A percentile compares a stretch with the other conserved stretches of the same genome.
These are phyloP conservation scores for Scylla paramamosain DNA, from an alignment of 1,140 invertebrate species.

Conservation along the genomic window DNA sequence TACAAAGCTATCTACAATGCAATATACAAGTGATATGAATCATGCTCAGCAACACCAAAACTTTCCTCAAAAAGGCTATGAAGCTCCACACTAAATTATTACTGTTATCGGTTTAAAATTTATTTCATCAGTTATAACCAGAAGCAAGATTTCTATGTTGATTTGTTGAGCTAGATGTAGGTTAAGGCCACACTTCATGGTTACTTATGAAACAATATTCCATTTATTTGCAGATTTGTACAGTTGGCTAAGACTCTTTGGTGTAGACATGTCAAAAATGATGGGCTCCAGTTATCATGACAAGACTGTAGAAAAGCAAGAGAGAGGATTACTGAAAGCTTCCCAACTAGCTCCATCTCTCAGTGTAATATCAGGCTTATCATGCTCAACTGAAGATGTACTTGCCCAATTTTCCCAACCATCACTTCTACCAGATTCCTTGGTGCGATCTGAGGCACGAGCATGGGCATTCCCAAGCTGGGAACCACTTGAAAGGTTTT, in stretches of 20 bases:
- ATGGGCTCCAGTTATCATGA: conserved; percentile 88
- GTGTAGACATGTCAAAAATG: conserved; percentile 92
- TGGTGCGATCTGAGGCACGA: conserved; percentile 83
- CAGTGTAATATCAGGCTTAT: conserved; percentile 91
- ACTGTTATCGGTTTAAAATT: no score
- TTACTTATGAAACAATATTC: not conserved
- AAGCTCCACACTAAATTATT: no score
- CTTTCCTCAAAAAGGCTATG: no score
- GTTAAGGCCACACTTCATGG: no score
- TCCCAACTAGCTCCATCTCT: conserved; percentile 88
- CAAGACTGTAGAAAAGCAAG: conserved; percentile 76
- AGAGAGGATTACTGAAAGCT: conserved; percentile 79
- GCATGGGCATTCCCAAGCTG: conserved; percentile 85
- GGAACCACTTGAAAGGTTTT: conserved; percentile 82
- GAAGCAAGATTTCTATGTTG: no score
- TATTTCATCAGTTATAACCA: no score
- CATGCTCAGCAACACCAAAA: no score
- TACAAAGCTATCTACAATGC: no score
- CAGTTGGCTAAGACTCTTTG: conserved; percentile 92
- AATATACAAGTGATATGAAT: no score
- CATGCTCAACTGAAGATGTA: conserved; percentile 84
- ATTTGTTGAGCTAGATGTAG: no score
- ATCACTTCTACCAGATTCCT: conserved; percentile 68
- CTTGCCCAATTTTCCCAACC: conserved; percentile 71
- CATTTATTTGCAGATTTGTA: conserved; percentile 84